Base-by-base conservation (phyloP, 1,140 invertebrate species). In the Lepidotrigona ventralis region DNA sequence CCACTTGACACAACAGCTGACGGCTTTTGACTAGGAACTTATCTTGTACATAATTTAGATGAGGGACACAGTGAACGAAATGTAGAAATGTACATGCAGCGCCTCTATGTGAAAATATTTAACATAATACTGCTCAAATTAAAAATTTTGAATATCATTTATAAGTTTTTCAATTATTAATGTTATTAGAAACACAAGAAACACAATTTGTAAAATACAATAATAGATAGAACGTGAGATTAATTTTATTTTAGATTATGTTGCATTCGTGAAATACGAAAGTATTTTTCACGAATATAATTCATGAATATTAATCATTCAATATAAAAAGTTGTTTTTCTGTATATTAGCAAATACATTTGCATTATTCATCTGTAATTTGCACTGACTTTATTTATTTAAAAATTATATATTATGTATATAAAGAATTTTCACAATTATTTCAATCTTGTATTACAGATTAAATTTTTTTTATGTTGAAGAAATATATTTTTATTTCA, bases 1-100 rank as follows among this genome's bases (percentile, higher is more conserved):
- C 86, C 84, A 78, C 79, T 90, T 84, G 88, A 87, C 86, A 90
- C 79, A 90, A 90, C 89, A 90, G 89, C 89, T 90, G 89, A 90
- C 82, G 86, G 82, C 63, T 83, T 80, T 53, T 66, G 69, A 85
- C 84, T 78, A 82, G 33, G 53, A 60, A n/a, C 56, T 78, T 71
- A 60, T 33, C 73, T 76, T 54, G n/a, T 23, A 74, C n/a, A 63
- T 56, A 56, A 15, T 73, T 77, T 53, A 82, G 73, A 82, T 70
- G 63, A 82, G 81, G 14, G 53, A 77, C 64, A 11, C 39, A 69
- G 39, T 58, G 33, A 60, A 46, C 39, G 12, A 70, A 82, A 82
- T 77, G 17, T 15, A 53, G 21, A 23, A 23, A n/a, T 54, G 12
- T 19, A 21, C 26, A 39, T 54, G 19, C 9, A 78, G 63, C 63